Evolutionary conservation across 2,888 invertebrate genomes (phyloP).

Genomic region (Quadroppia sp.): DNA sequence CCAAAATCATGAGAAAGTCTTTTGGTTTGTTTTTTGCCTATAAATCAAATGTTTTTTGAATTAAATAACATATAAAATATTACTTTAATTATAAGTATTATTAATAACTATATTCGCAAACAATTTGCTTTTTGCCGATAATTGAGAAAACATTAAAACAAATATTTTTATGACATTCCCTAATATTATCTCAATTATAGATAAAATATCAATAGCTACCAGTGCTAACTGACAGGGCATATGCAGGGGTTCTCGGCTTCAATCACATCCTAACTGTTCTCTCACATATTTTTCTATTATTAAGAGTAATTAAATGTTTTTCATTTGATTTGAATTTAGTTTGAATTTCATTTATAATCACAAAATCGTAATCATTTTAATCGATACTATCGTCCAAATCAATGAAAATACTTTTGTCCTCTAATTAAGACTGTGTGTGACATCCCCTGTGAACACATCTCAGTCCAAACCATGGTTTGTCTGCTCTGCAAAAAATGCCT

Average conservation of each 20-base stretch:
- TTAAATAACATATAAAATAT: no score
- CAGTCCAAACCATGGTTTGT: conserved; percentile 1
- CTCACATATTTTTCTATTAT: no score
- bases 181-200: conserved; percentile 8
- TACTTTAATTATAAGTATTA: conserved; percentile 23
- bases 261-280: no score
- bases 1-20: conserved; percentile 27
- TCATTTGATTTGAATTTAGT: no score
- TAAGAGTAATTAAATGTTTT: no score
- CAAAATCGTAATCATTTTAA: no score
- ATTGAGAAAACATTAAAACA: background rate
- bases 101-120: conserved; percentile 19
- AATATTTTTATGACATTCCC: background rate
- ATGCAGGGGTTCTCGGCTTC: no score
- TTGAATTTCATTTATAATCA: no score
- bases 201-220: background rate
- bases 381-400: no score
- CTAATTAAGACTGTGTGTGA: no score
- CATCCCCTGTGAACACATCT: no score
- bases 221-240: background rate
- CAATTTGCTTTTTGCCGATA: background rate
- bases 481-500: background rate
- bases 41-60: background rate
- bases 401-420: no score
- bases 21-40: conserved; percentile 21